Conservation (phyloP, 2,113 vertebrate species). For the Turdus rufiventris region DNA sequence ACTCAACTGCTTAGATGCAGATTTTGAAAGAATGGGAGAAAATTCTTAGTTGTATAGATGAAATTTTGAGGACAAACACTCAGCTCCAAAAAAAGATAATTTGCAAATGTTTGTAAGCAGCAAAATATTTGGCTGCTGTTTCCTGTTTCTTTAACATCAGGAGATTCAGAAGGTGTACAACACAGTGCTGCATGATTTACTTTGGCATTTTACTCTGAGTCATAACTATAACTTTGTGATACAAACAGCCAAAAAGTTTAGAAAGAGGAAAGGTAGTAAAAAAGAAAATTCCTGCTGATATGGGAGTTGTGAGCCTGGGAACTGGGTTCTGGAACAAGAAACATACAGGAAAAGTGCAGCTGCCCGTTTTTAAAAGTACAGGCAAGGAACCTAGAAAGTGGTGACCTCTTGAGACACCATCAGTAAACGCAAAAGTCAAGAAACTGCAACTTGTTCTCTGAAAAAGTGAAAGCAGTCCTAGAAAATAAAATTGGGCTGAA, state of each 20-base stretch:
- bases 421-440: neutral
- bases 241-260: neutral
- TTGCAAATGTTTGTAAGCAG: neutral
- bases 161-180: neutral
- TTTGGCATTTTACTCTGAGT: conserved; percentile 16
- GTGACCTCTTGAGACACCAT: neutral
- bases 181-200: neutral
- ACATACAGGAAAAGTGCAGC: neutral
- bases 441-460: neutral
- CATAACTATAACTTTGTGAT: neutral
- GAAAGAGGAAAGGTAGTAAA: neutral
- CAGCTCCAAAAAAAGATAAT: neutral
- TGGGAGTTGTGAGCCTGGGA: neutral
- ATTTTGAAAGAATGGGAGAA: neutral
- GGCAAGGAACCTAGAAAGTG: neutral
- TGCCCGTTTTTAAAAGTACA: neutral
- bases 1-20: neutral
- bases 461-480: neutral
- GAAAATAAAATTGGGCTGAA: neutral
- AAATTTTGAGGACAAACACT: neutral
- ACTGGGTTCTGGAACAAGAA: neutral
- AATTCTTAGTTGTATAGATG: neutral
- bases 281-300: neutral
- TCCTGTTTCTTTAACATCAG: neutral
- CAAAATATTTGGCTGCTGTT: neutral